Base-by-base conservation (phyloP, 2,113 vertebrate species). In the Stegastes partitus region DNA sequence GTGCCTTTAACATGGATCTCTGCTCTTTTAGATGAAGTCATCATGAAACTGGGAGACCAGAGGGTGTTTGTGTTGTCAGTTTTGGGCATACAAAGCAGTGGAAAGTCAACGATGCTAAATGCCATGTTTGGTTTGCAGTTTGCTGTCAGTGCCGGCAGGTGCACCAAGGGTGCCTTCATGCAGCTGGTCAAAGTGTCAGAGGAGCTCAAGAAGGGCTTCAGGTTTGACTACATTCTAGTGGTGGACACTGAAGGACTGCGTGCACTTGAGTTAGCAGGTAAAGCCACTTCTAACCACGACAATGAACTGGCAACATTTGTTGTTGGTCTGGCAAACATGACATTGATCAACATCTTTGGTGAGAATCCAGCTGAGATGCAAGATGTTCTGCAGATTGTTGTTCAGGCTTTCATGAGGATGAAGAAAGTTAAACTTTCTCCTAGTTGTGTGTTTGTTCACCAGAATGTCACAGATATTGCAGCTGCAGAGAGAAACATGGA, bases 11-110 rank as follows among this genome's bases (percentile, higher is more conserved):
- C 1, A 3, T 96, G 95, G 95, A 87, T 96, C 11, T 72, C 70
- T n/a, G 92, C 93, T 54, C 68, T 96, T 74, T 88, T 96, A 73
- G 90, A 95, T 47, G 90, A 90, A 51, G 54, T 96, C 18, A 85
- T 91, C 9, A 75, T 90, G 59, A 94, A 84, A 79, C 76, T 95
- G 3, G 93, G 92, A 15, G 82, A 96, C 82, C 84, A 91, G 67
- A 77, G 42, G 25, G 72, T 96, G 0, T 96, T 96, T 91, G 94
- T 97, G 44, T 90, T 96, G 28, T 96, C 95, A 0, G 75, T 95
- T 83, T 85, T 95, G 31, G 94, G 93, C 4, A 63, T 95, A 16
- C 94, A 95, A 83, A 94, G 93, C 68, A 94, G 94, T 47, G 94
- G 95, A 15, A 95, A 96, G 39, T 95, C 95, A 61, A 96, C 95